Base-by-base conservation (phyloP, 2,888 invertebrate genomes). In the Zygaena filipendulae region DNA sequence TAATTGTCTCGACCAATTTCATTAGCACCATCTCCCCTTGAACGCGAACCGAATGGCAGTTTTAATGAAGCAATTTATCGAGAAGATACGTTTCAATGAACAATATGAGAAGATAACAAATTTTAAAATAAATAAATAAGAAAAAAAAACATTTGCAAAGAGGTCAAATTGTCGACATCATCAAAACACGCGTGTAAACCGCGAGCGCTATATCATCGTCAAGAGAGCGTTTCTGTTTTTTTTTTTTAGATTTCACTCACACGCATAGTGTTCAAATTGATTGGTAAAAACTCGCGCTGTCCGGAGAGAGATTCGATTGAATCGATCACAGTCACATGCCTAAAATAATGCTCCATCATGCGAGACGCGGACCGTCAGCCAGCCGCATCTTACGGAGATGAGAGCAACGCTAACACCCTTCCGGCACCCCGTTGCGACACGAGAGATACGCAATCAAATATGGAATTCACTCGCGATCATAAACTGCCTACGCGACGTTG, bases 251-350 rank as follows among this genome's bases (percentile, higher is more conserved):
- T 16, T 16, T 16, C 4, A 16, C 16, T 16, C 16, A 6, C 16
- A 16, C 16, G 7, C 16, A 16, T 32, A 37, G 20, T 38, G 40
- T 42, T 32, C 39, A 7, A 16, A 7, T 42, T 40, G 43, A 47
- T 49, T 49, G 55, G 58, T 59, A 62, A 62, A 66, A 66, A 62
- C 58, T 55, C 45, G 49, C 49, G 52, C 60, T 63, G 72, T 77
- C 72, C 41, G 45, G 60, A 59, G 56, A 59, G 47, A 64, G 67
- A 70, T 66, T 56, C 56, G 55, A 71, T 67, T 63, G 51, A 66
- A 77, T 77, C 75, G 59, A 79, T 79, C 75, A 74, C 67, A 67
- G 74, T 77, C 75, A 67, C 58, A 68, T 59, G 54, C 66, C 57
- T 61, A 61, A 72, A 70, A 71, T 68, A 66, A 72, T 66, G 56